Percentiles rank a stretch among this genome's conserved stretches.
phyloP scores from a whole-genome alignment of 2,113 vertebrate genomes.

The Ellobius talpinus region DNA sequence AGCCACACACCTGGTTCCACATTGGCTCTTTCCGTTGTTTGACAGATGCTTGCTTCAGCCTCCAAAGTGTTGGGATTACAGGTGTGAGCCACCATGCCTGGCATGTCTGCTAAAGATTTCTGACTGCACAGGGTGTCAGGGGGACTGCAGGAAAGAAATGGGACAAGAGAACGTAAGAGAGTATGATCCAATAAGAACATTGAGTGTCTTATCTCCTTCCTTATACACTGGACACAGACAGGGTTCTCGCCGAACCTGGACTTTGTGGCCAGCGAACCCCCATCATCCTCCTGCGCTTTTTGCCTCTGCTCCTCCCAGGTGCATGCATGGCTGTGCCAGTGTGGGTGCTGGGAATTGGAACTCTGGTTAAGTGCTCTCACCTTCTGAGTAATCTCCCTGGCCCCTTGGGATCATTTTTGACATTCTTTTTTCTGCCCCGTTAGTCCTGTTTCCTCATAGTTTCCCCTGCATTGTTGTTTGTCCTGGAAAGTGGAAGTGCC shows the following conservation, averaged over 20 bases:
- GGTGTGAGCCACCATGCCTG: neutral
- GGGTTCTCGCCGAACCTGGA: neutral
- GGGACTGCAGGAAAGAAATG: neutral
- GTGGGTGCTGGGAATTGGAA: neutral
- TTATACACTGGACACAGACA: neutral
- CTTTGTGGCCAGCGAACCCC: neutral
- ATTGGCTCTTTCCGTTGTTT: neutral
- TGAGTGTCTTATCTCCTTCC: neutral
- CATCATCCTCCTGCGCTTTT: neutral
- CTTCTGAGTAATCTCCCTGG: neutral
- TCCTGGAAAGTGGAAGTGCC: neutral
- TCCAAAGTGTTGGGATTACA: neutral
- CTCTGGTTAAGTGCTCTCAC: neutral
- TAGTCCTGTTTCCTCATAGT: neutral
- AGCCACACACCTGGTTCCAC: neutral
- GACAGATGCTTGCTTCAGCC: neutral
- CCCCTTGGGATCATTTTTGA: neutral
- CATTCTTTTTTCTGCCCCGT: neutral
- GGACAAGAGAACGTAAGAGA: neutral
- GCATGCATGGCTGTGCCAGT: rapidly evolving
- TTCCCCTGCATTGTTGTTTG: slow-evolving; percentile 1
- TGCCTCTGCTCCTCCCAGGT: neutral
- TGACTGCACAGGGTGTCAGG: neutral
- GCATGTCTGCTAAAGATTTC: neutral
- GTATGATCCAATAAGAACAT: too few relatives aligned